phyloP scores from a whole-genome alignment of 2,888 invertebrate species.

The Panzeria rudis region DNA sequence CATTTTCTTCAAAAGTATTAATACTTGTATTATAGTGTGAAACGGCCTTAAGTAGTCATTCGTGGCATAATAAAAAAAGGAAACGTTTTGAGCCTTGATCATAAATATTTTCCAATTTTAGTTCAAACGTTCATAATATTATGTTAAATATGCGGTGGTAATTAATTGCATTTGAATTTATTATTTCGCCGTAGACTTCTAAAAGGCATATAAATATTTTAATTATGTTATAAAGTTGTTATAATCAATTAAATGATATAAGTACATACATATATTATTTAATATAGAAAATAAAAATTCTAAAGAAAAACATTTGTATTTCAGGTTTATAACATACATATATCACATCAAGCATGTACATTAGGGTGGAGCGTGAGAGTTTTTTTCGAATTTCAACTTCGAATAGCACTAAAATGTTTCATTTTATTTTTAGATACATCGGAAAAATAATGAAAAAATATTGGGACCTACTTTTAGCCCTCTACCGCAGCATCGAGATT shows the following conservation, averaged over 20 bases:
- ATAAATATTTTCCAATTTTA: background rate
- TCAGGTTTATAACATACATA: constrained; percentile 1
- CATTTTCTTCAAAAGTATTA: too few species aligned
- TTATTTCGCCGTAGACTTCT: background rate
- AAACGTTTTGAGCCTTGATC: background rate
- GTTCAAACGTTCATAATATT: background rate
- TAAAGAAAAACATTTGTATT: constrained; percentile 25
- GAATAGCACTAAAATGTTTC: too few species aligned
- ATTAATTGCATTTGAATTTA: constrained; percentile 21
- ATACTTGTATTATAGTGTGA: too few species aligned
- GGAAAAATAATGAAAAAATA: too few species aligned
- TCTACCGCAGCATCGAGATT: too few species aligned
- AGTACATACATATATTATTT: background rate
- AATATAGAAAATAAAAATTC: background rate
- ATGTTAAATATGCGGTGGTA: constrained; percentile 47
- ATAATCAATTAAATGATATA: constrained; percentile 29
- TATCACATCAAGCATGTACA: background rate
- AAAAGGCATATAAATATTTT: constrained; percentile 21
- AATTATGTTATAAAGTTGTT: constrained; percentile 45
- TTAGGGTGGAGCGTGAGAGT: too few species aligned
- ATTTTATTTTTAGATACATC: too few species aligned
- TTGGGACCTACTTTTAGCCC: too few species aligned
- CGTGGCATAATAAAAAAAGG: too few species aligned
- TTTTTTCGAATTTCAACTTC: too few species aligned
- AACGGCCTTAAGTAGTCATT: too few species aligned